Percentiles rank a stretch among this genome's conserved stretches.
Evolutionary conservation across 2,888 invertebrate species (phyloP).

Genomic region (Pasiphila rectangulata): DNA sequence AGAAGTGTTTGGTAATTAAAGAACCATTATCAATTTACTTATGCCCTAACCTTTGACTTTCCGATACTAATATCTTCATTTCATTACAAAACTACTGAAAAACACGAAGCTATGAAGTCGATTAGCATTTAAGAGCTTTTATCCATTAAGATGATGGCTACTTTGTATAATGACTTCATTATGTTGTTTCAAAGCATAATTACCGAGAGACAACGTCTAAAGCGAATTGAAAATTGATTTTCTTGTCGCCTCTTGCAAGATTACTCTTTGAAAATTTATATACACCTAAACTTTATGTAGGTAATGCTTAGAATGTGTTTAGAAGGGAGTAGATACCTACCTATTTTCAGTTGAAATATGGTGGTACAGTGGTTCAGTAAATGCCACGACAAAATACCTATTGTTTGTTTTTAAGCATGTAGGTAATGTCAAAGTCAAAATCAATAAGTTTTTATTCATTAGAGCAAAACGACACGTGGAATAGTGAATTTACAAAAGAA

Average conservation of each 20-base stretch:
- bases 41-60: conserved; percentile 13
- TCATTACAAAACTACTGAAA: conserved; percentile 46
- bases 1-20: conserved; percentile 6
- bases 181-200: conserved; percentile 50
- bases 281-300: no score
- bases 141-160: conserved; percentile 68
- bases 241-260: conserved; percentile 15
- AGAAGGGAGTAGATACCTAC: no score
- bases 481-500: no score
- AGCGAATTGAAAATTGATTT: conserved; percentile 38
- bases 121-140: conserved; percentile 74
- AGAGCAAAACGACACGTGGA: no score
- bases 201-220: conserved; percentile 37
- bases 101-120: conserved; percentile 49
- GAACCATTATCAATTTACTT: conserved; percentile 13
- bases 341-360: no score
- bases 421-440: no score
- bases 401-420: no score
- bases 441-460: no score
- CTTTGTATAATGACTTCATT: conserved; percentile 65
- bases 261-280: no score
- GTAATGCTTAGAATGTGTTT: no score
- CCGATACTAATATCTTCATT: conserved; percentile 16
- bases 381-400: no score
- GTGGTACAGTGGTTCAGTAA: no score